Base-by-base conservation (phyloP, 2,888 invertebrate genomes). In the Pilophorus perplexus region DNA sequence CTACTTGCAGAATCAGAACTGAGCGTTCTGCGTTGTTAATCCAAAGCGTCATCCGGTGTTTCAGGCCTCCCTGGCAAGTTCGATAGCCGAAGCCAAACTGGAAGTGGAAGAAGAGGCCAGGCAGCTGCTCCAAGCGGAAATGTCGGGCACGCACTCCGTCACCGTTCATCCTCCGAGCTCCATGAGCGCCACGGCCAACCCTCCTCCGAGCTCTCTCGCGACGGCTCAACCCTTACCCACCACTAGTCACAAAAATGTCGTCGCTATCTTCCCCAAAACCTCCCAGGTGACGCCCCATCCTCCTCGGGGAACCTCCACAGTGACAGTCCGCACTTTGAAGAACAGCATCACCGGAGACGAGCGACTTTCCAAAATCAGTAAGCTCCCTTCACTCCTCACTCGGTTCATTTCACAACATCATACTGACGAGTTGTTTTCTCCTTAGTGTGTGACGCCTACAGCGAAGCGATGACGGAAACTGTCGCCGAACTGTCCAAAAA, bases 381-480 rank as follows among this genome's bases (percentile, higher is more conserved):
- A 33, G 33, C 12, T 12, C 12, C 6, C 33, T 33, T 12, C 12
- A 8, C 33, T 33, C 6, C 12, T 33, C 12, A 33, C 33, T 6
- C 12, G 6, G 12, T 33, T 33, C 6, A 33, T 33, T 8, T n/a
- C n/a, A n/a, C n/a, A n/a, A n/a, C n/a, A n/a, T n/a, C n/a, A n/a
- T n/a, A n/a, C n/a, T n/a, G n/a, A n/a, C n/a, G n/a, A n/a, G n/a
- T n/a, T n/a, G n/a, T 25, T 37, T 55, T 60, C 10, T 46, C 55
- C 59, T n/a, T 37, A 69, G 69, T 42, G 57, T 69, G 69, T 25
- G 64, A 67, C 44, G 64, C 62, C 25, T 69, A 67, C 50, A 62
- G 50, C 14, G 64, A 62, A 20, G 42, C 66, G 8, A 66, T 64
- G 40, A 60, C 42, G 57, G 69, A 69, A 67, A 64, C 62, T n/a